A percentile compares a stretch with the other conserved stretches of the same genome.
phyloP scores from a whole-genome alignment of 2,797 vertebrate species.

The Pangasius sanitwongsei region DNA sequence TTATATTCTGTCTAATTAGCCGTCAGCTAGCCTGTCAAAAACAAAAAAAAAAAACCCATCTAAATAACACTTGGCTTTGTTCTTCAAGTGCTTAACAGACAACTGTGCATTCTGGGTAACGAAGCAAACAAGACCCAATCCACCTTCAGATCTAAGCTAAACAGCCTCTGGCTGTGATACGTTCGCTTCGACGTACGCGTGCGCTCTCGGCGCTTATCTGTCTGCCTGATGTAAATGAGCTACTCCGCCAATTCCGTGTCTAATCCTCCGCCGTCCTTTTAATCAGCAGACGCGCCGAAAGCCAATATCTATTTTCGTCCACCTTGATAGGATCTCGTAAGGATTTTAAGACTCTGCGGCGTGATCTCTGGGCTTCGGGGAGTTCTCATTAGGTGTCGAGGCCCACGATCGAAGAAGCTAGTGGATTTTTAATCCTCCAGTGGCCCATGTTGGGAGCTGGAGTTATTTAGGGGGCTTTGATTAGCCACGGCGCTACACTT shows the following conservation, averaged over 20 bases:
- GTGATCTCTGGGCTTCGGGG: conserved; percentile 94
- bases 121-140: conserved; percentile 81
- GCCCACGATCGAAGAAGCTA: conserved; percentile 92
- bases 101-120: conserved; percentile 71
- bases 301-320: conserved; percentile 99
- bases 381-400: conserved; percentile 92
- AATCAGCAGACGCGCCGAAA: conserved; percentile 91
- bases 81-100: conserved; percentile 73
- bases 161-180: conserved; percentile 79
- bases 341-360: conserved; percentile 94
- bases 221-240: conserved; percentile 85
- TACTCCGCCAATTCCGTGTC: conserved; percentile 67
- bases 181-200: conserved; percentile 75
- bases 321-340: conserved; percentile 95
- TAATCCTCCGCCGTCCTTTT: conserved; percentile 96
- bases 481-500: conserved; percentile 90
- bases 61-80: conserved; percentile 42
- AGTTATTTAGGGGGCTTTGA: conserved; percentile 99
- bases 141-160: conserved; percentile 78
- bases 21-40: conserved; percentile 41
- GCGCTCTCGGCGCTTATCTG: conserved; percentile 78
- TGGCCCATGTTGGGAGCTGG: conserved; percentile 90
- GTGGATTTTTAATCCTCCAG: conserved; percentile 99
- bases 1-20: background rate
- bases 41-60: conserved; percentile 1